Evolutionary conservation across 2,888 invertebrate species (phyloP).

Genomic region (Troides aeacus): DNA sequence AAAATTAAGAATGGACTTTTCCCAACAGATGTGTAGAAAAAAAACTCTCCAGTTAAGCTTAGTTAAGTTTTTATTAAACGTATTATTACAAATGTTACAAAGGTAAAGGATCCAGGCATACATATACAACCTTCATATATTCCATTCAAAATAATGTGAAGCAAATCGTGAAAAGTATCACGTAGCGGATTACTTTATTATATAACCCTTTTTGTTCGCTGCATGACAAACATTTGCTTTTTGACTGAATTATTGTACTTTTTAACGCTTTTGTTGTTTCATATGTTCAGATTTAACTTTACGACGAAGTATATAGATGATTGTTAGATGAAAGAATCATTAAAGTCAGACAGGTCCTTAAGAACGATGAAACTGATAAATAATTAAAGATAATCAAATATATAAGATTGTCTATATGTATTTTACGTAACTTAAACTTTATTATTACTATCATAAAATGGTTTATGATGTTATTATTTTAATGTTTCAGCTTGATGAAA

Average conservation of each 20-base stretch:
- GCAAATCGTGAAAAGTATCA: conserved; percentile 3
- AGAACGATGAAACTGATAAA: no score
- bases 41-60: no score
- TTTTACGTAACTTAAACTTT: no score
- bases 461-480: no score
- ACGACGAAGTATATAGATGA: neutral
- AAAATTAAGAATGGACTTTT: no score
- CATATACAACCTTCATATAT: neutral
- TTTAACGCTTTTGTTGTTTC: neutral
- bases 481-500: no score
- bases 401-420: no score
- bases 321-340: neutral
- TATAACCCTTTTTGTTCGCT: neutral
- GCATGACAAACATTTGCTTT: neutral
- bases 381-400: no score
- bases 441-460: no score
- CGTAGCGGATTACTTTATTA: conserved; percentile 2
- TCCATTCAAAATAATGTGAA: neutral
- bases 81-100: neutral
- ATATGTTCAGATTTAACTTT: neutral
- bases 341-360: no score
- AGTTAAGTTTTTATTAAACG: neutral
- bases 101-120: neutral
- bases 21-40: no score
- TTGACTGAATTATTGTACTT: neutral